phyloP scores from a whole-genome alignment of 2,888 invertebrate species.

The Yponomeuta evonymella region DNA sequence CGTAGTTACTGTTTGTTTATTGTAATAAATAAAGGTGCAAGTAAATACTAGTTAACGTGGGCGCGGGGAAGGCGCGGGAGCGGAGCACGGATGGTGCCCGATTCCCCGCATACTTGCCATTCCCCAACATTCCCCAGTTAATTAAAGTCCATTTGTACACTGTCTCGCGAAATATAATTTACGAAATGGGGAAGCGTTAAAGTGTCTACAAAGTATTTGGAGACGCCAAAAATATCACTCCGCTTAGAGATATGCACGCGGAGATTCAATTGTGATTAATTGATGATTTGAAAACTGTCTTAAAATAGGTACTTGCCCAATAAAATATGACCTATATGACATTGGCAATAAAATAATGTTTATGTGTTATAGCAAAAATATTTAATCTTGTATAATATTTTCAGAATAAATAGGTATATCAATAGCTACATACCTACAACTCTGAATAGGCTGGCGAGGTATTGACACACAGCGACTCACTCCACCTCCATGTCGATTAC shows the following conservation, averaged over 20 bases:
- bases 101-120: conserved; percentile 62
- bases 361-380: no score
- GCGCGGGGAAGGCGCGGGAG: conserved; percentile 32
- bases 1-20: background rate
- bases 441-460: background rate
- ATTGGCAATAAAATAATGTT: background rate
- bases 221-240: conserved; percentile 32
- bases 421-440: background rate
- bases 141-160: conserved; percentile 72
- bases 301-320: no score
- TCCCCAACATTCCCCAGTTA: conserved; percentile 68
- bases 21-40: conserved; percentile 8
- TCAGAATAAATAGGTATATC: background rate
- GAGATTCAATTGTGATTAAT: background rate
- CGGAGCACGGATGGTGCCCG: conserved; percentile 42
- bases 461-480: conserved; percentile 61
- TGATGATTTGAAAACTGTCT: background rate
- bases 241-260: background rate
- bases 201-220: conserved; percentile 46
- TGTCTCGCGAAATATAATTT: conserved; percentile 64
- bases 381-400: background rate
- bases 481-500: conserved; percentile 71
- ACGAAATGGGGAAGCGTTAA: conserved; percentile 56
- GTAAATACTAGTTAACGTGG: conserved; percentile 46
- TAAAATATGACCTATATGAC: no score